Conservation (phyloP, 1,140 invertebrate genomes). For the Mizuhopecten yessoensis region DNA sequence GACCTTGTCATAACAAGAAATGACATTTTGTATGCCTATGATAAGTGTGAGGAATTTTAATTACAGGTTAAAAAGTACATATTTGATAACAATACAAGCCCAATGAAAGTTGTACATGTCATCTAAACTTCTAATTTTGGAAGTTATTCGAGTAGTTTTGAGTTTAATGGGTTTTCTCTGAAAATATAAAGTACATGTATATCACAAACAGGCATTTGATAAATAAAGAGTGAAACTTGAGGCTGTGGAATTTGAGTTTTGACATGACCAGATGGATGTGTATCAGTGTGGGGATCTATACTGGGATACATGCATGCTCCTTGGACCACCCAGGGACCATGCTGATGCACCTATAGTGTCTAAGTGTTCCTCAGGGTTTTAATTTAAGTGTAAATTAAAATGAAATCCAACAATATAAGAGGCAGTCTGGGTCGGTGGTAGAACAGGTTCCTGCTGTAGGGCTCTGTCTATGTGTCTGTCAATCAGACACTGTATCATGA, state of each 20-base stretch:
- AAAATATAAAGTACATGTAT: neutral
- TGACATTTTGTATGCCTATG: neutral
- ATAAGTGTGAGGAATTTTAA: neutral
- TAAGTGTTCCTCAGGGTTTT: neutral
- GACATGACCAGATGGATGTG: neutral
- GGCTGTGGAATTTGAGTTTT: neutral
- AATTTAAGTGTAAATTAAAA: slow-evolving; percentile 6
- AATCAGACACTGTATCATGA: neutral
- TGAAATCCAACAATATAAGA: neutral
- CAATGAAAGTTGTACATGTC: neutral
- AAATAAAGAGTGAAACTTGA: neutral
- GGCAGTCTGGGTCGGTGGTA: neutral
- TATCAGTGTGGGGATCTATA: neutral
- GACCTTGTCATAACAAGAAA: neutral
- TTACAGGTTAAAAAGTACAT: neutral
- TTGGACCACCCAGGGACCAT: neutral
- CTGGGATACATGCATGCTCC: neutral
- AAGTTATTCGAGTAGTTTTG: neutral
- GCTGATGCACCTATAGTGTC: neutral
- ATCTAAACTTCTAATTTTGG: neutral
- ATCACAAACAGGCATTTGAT: neutral
- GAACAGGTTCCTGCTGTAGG: neutral
- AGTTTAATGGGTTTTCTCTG: neutral
- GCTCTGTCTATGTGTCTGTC: neutral
- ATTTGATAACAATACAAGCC: neutral